Evolutionary conservation across 2,888 invertebrate species (phyloP), one percentile per base, ranked within the genome.

Genomic region (Andricus curvator): DNA sequence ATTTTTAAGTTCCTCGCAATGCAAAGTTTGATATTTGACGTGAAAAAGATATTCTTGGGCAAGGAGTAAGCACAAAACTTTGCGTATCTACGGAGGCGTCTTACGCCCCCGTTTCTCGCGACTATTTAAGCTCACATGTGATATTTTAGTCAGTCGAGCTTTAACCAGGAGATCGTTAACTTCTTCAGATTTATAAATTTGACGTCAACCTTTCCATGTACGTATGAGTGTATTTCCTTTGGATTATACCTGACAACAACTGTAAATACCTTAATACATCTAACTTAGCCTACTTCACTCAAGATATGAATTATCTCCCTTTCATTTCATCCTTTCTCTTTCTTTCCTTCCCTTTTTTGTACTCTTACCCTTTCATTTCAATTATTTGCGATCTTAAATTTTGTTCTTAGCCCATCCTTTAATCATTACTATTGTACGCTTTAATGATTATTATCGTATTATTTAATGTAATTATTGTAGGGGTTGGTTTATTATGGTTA

Each of bases 81-180:
- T 68, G 80, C 68, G 76, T 78, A 81, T 41, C 80, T 77, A 76
- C 81, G 83, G 79, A 78, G 84, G 84, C 84, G 83, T 81, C 74
- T 81, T 56, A 48, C 77, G 33, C n/a, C 78, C 79, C 77, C 56
- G 25, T 65, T 74, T 22, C 37, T 44, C 17, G 33, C 66, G 48
- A 29, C 22, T 33, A 66, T 62, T 64, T 67, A 78, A 64, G 66
- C 51, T 25, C 51, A 20, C 67, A 13, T 37, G 37, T 56, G 51
- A 56, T 77, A 64, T 65, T 70, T 51, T 51, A 25, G 74, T 65
- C 60, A 20, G 74, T 48, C 33, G 51, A 74, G 51, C 74, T 74
- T 74, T 15, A 56, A 29, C 74, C 51, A 33, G n/a, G 37, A 74
- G 56, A 74, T 74, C 37, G 74, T 56, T 56, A 51, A 33, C 56